phyloP scores from a whole-genome alignment of 2,113 vertebrate genomes.

The Lampris incognitus region DNA sequence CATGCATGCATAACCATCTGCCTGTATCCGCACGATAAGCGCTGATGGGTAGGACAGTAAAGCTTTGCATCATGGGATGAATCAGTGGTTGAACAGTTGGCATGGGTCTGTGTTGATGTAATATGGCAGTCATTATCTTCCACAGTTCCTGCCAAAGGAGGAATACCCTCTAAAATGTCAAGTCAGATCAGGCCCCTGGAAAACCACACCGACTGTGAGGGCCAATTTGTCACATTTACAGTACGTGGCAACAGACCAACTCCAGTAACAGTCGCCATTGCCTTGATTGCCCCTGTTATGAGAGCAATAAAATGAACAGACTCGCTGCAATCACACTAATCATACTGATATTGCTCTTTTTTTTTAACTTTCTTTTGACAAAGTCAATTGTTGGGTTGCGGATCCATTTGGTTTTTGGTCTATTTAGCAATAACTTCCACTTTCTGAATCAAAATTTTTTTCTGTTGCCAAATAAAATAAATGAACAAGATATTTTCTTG shows the following conservation, averaged over 20 bases:
- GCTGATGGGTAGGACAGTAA: constrained; percentile 61
- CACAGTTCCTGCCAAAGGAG: constrained; percentile 65
- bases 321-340: constrained; percentile 37
- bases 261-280: constrained; percentile 46
- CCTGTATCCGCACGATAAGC: constrained; percentile 58
- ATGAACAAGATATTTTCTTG: constrained; percentile 45
- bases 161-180: constrained; percentile 77
- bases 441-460: constrained; percentile 38
- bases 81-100: constrained; percentile 66
- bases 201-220: constrained; percentile 54
- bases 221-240: constrained; percentile 72
- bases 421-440: constrained; percentile 24
- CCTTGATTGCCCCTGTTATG: constrained; percentile 55
- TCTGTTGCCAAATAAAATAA: constrained; percentile 61
- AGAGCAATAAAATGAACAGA: constrained; percentile 44
- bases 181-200: constrained; percentile 63
- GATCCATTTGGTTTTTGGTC: constrained; percentile 42
- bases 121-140: constrained; percentile 80
- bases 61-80: constrained; percentile 74
- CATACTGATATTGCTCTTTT: constrained; percentile 47
- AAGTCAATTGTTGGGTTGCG: constrained; percentile 39
- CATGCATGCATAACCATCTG: constrained; percentile 45
- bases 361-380: constrained; percentile 41
- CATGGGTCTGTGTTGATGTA: constrained; percentile 78
- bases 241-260: constrained; percentile 52